Base-by-base conservation (phyloP, 2,797 vertebrate genomes). In the Ispidina lecontei region DNA sequence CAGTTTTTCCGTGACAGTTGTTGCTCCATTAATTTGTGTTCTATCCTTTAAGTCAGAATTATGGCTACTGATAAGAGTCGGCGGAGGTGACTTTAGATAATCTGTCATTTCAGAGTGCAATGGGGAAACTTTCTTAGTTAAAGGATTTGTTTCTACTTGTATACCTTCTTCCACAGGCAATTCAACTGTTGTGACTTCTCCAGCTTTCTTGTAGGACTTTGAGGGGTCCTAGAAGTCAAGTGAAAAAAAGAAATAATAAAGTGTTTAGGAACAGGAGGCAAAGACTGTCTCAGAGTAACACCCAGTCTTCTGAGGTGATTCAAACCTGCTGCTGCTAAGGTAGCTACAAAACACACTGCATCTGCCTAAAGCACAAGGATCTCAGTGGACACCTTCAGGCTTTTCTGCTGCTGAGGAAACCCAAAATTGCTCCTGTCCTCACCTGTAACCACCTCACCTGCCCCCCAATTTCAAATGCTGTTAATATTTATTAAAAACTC, bases 1-100 rank as follows among this genome's bases (percentile, higher is more conserved):
- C 94, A 99, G 96, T 96, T 99, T 99, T 91, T 99, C 99, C 37
- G 99, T 99, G 73, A 99, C 98, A 5, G 98, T 99, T 43, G 97
- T 96, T 84, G 97, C 95, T 97, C 98, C 98, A 5, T 98, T 98
- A 19, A 98, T 97, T 91, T 98, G 96, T 67, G 98, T 93, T 97
- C 98, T 98, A 91, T 99, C 98, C 93, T 98, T 98, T 77, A 96
- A 78, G 81, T 98, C 98, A 87, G 97, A 94, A 64, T 97, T 98
- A 70, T 96, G 97, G 95, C 95, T 95, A 94, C 94, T 86, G 89
- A 94, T 79, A 62, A 96, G 95, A 85, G 94, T 49, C 1, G 96
- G 70, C 84, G 94, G 76, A 33, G 97, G 22, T 23, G 97, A 89
- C 75, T 97, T 97, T 44, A 95, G 80, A 62, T 96, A 98, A 95